phyloP scores from a whole-genome alignment of 1,140 invertebrate genomes.

The Steinernema khuongi region DNA sequence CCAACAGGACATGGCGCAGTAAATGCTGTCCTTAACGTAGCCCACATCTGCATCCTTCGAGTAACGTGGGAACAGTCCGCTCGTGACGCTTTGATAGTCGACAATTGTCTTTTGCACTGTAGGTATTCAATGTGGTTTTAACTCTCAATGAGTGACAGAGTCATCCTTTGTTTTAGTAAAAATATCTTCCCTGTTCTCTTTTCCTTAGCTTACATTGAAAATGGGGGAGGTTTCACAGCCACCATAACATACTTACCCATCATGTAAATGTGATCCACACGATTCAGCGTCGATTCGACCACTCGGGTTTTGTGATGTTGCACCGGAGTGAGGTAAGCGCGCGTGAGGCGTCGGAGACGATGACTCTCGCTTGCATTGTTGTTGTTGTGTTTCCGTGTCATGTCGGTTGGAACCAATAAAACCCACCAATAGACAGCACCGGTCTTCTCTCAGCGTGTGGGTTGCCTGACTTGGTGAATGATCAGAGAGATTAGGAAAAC shows the following conservation, averaged over 20 bases:
- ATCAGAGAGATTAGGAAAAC: background rate
- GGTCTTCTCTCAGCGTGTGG: background rate
- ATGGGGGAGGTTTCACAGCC: background rate
- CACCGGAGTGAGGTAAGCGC: conserved; percentile 42
- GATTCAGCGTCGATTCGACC: conserved; percentile 34
- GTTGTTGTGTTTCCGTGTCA: background rate
- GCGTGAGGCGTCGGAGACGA: conserved; percentile 38
- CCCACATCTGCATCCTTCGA: conserved; percentile 74
- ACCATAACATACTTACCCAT: conserved; percentile 38
- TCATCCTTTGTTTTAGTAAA: too few species aligned
- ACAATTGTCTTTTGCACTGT: conserved; percentile 86
- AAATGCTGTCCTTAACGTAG: conserved; percentile 87
- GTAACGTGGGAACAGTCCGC: conserved; percentile 83
- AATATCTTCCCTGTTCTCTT: too few species aligned
- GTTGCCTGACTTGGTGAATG: conserved; percentile 14
- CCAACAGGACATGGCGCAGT: conserved; percentile 91
- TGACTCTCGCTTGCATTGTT: conserved; percentile 5
- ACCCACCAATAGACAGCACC: background rate
- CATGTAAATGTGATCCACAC: conserved; percentile 44
- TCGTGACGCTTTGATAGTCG: conserved; percentile 84
- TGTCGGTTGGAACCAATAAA: background rate
- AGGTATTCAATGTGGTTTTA: too few species aligned
- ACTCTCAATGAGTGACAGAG: too few species aligned
- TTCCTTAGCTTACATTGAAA: too few species aligned
- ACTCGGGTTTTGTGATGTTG: conserved; percentile 34